Conservation (phyloP, 2,888 invertebrate species). For the Lacanobia wlatinum region DNA sequence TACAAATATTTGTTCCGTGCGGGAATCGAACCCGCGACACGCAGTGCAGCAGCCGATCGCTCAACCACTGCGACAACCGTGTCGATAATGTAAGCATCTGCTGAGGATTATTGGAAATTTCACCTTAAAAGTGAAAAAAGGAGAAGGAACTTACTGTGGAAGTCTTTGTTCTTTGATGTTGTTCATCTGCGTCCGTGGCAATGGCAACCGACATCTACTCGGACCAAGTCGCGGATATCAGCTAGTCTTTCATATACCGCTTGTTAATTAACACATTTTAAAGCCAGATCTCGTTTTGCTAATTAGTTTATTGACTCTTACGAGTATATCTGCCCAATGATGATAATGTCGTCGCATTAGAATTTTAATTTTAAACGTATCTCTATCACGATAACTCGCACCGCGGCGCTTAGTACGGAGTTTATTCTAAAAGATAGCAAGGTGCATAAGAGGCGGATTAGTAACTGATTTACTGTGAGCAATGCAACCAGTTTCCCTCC, state of each 20-base stretch:
- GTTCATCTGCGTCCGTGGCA: no score
- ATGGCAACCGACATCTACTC: no score
- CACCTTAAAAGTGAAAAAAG: no score
- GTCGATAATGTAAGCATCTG: no score
- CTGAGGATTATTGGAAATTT: no score
- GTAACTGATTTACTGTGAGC: slow-evolving; percentile 48
- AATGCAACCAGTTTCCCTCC: slow-evolving; percentile 43
- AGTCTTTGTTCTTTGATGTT: no score
- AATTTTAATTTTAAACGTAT: slow-evolving; percentile 39
- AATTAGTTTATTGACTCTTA: slow-evolving; percentile 57
- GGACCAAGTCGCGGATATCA: no score
- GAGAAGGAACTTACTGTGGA: no score
- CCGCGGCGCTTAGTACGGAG: slow-evolving; percentile 29
- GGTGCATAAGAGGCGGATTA: slow-evolving; percentile 47
- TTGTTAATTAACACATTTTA: slow-evolving; percentile 20
- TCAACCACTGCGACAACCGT: no score
- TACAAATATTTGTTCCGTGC: no score
- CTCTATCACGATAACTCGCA: slow-evolving; percentile 35
- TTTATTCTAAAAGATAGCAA: slow-evolving; percentile 46
- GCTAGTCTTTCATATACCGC: slow-evolving; percentile 1
- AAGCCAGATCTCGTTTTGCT: slow-evolving; percentile 19
- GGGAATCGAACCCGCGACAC: no score
- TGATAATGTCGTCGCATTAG: slow-evolving; percentile 23
- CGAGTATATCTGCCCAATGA: slow-evolving; percentile 5
- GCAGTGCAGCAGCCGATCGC: no score